Evolutionary conservation across 2,888 invertebrate genomes (phyloP), one percentile per base, ranked within the genome.

Genomic region (Acrocera orbiculus): DNA sequence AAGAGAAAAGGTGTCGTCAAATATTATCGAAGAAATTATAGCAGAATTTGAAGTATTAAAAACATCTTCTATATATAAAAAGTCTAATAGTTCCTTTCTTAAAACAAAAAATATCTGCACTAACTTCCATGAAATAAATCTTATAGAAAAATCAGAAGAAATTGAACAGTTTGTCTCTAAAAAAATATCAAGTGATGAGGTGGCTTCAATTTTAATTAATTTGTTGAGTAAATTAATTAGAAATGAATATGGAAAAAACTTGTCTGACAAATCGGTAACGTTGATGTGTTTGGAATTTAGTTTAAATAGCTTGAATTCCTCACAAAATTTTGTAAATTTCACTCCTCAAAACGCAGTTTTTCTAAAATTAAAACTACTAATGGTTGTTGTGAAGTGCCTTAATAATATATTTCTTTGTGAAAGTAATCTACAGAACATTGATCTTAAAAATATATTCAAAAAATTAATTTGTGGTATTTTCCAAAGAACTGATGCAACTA

Each of bases 241-340:
- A 16, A 47, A 48, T 16, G 61, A 59, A 38, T 45, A 44, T 17
- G 49, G 38, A 19, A 34, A 48, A 15, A 40, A 45, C 16, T 40
- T 57, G 4, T 44, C 45, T 16, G 45, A 49, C 30, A 46, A 50
- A 29, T 52, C 52, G 4, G 45, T 49, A 5, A 54, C 53, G 23
- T 45, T 54, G 6, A 45, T 50, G 2, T 49, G 52, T 19, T 47
- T 60, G 36, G 48, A 53, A 26, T 60, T 60, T 42, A 51, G 50
- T 0, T 39, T 58, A 6, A 53, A 59, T 2, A 47, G 50, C 32
- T 43, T 59, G 11, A 44, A 44, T 26, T 36, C 39, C 32, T 38
- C 42, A 11, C 41, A 40, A 23, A 17, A 30, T 4, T 29, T 27
- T 16, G 34, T 23, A 29, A 44, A 47, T 23, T 43, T 44, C 30